Evolutionary conservation across 2,888 invertebrate genomes (phyloP).

Genomic region (Leptinotarsa juncta): DNA sequence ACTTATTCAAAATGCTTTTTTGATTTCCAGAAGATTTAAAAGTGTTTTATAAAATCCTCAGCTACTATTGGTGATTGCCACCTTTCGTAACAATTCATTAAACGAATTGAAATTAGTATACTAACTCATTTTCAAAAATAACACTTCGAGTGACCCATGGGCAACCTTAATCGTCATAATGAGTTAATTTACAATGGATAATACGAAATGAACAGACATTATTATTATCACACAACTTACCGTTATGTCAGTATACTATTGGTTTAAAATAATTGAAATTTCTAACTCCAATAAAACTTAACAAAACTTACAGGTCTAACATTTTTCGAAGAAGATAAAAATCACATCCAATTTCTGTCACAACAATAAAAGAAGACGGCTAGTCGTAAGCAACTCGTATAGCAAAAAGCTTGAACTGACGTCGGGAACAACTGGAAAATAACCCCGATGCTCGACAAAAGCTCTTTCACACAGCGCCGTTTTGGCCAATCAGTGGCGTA

Average conservation of each 20-base stretch:
- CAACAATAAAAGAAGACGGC: neutral
- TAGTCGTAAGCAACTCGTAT: neutral
- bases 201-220: no score
- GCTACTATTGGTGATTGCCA: no score
- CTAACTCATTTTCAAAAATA: no score
- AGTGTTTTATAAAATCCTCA: neutral
- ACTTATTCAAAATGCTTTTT: neutral
- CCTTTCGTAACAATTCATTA: no score
- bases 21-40: neutral
- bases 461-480: slow-evolving; percentile 22
- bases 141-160: no score
- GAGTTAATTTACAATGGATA: no score
- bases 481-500: slow-evolving; percentile 20
- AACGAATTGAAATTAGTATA: no score
- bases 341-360: slow-evolving; percentile 9
- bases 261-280: neutral
- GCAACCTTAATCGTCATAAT: no score
- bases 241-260: neutral
- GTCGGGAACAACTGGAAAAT: slow-evolving; percentile 24
- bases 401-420: slow-evolving; percentile 17
- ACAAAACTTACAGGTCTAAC: slow-evolving; percentile 1
- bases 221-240: no score
- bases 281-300: neutral
- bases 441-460: slow-evolving; percentile 16
- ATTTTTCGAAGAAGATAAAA: neutral